A percentile compares a stretch with the other conserved stretches of the same genome.
These are phyloP conservation scores for Stenchaetothrips biformis DNA, from an alignment of 2,888 invertebrate genomes.

Conservation along the genomic window DNA sequence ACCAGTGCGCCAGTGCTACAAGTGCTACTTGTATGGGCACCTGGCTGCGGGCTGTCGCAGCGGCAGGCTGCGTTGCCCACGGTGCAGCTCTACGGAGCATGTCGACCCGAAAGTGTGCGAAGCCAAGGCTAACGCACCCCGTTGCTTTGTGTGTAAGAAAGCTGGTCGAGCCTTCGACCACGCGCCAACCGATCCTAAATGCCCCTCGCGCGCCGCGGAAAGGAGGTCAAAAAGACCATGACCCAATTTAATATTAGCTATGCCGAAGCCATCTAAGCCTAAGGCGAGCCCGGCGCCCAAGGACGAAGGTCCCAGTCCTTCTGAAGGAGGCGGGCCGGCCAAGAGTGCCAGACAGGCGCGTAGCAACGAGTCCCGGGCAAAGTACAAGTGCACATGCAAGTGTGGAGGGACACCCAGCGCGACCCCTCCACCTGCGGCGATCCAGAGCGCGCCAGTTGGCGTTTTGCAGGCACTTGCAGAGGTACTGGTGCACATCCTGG, in stretches of 20 bases:
- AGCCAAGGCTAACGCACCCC: neutral
- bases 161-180: no score
- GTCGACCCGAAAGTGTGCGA: neutral
- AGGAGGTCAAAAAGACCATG: neutral
- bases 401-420: no score
- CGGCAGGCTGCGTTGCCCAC: neutral
- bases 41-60: neutral
- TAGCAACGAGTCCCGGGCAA: no score
- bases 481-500: no score
- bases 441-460: no score
- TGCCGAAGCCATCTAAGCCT: neutral
- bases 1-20: neutral
- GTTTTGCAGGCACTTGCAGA: no score
- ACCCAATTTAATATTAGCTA: neutral
- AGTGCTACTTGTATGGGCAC: neutral
- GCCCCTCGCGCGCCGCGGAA: neutral
- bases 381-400: no score
- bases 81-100: neutral
- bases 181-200: neutral
- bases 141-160: neutral
- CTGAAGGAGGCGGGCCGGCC: no score
- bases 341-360: no score
- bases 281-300: no score
- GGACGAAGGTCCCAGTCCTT: no score
- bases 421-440: no score